A percentile compares a stretch with the other conserved stretches of the same genome.
Conservation (phyloP, 2,113 vertebrate genomes). For the Hipposideros armiger region DNA sequence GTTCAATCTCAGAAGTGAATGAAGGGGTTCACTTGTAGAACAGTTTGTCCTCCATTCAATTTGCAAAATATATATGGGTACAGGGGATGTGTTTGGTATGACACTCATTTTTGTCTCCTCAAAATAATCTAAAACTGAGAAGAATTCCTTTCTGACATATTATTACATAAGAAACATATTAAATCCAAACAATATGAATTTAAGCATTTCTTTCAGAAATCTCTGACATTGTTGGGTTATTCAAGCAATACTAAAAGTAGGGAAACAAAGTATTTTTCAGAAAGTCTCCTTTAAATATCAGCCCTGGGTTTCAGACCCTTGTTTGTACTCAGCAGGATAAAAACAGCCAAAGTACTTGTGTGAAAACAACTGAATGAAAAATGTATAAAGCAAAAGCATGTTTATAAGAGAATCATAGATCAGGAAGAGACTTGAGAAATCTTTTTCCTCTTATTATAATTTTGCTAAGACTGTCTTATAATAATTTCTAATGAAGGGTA, state of each 20-base stretch:
- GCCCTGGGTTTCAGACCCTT: not conserved
- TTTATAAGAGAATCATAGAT: not conserved
- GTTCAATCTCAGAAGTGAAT: not conserved
- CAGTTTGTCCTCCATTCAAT: not conserved
- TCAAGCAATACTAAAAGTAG: not conserved
- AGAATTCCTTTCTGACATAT: not conserved
- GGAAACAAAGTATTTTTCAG: not conserved
- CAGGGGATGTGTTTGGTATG: not conserved
- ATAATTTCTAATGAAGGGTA: not conserved
- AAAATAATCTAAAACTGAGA: not conserved
- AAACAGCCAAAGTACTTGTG: not conserved
- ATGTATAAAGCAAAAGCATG: not conserved
- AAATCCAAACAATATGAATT: not conserved
- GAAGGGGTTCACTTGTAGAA: not conserved
- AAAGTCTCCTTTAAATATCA: not conserved
- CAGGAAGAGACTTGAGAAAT: not conserved
- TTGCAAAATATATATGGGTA: not conserved
- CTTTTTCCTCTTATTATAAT: not conserved
- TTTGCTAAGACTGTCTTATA: not conserved
- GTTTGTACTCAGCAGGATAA: not conserved
- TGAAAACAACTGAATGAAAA: not conserved
- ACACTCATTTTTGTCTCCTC: not conserved
- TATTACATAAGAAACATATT: not conserved
- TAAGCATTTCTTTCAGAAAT: not conserved
- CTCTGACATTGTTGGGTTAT: not conserved